phyloP scores from a whole-genome alignment of 2,888 invertebrate genomes.

The Drosophila incognita region DNA sequence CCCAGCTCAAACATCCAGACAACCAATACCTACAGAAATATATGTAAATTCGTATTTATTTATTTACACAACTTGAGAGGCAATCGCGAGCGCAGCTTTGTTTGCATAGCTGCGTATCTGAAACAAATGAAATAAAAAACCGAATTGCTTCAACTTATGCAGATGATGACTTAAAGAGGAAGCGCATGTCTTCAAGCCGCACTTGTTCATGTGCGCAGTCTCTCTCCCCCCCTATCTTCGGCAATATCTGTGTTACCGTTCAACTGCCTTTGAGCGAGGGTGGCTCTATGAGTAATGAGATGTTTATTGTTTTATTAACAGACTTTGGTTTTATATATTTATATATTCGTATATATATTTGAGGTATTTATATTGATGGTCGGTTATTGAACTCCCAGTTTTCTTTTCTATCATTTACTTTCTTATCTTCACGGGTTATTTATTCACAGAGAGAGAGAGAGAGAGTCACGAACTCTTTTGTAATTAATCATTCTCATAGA shows the following conservation, averaged over 20 bases:
- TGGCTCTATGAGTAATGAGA: background rate
- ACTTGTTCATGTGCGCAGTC: conserved; percentile 46
- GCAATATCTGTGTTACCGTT: conserved; percentile 17
- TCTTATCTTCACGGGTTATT: background rate
- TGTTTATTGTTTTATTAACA: background rate
- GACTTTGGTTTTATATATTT: background rate
- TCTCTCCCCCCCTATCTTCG: background rate
- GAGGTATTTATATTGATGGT: background rate
- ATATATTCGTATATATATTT: background rate
- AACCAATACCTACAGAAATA: conserved; percentile 6
- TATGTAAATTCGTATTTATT: conserved; percentile 38
- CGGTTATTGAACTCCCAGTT: background rate
- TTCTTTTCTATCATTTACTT: background rate
- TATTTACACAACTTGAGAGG: conserved; percentile 53
- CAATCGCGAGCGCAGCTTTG: conserved; percentile 69
- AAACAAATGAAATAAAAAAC: conserved; percentile 37
- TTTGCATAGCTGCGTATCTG: conserved; percentile 67
- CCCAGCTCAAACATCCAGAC: conserved; percentile 3
- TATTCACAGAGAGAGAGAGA: background rate
- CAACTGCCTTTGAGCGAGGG: conserved; percentile 30
- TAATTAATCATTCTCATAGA: background rate
- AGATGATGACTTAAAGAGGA: conserved; percentile 65
- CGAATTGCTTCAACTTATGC: conserved; percentile 46
- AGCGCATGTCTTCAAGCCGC: conserved; percentile 74
- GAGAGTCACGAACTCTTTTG: background rate